Evolutionary conservation across 2,113 vertebrate genomes (phyloP), one percentile per base, ranked within the genome.

Genomic region (Cebus imitator): DNA sequence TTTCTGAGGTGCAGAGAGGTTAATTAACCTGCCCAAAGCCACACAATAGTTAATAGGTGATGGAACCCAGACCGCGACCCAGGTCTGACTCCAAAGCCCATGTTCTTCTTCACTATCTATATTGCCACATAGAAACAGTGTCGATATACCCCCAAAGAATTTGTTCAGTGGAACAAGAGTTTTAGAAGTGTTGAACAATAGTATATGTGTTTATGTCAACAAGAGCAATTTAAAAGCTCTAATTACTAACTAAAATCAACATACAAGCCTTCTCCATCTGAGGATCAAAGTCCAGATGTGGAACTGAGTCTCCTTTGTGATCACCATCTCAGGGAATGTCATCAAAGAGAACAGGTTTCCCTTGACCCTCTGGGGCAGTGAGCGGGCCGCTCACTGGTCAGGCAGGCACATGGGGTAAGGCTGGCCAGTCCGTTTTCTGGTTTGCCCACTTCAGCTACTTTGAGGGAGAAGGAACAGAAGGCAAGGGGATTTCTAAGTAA

Each of bases 381-480:
- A 58, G 1, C 55, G 45, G 64, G 25, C 35, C 30, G 11, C 48
- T 82, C 2, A 0, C 43, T 18, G 55, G 50, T 16, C n/a, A 55
- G 83, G 21, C 30, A 82, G 75, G 40, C 52, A 32, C 27, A 55
- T 37, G 17, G 45, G 66, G 80, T n/a, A 35, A 68, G n/a, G 35
- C 23, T 0, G 0, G 55, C 21, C 64, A 0, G 40, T 20, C 61
- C 32, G 50, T 21, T 72, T 76, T 23, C 32, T 57, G 18, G 43
- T 48, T 70, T 50, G 78, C 25, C 35, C 12, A 83, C 45, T 43
- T 25, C 13, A 61, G 57, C 13, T 25, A n/a, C 45, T 13, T 35
- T 10, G 66, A 88, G 27, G n/a, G n/a, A 86, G 89, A 80, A 88
- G 12, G 58, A 96, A 93, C 68, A 92, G 92, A 86, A 80, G 90